A percentile compares a stretch with the other conserved stretches of the same genome.
Conservation (phyloP, 2,113 vertebrate genomes). For the Melanerpes formicivorus region DNA sequence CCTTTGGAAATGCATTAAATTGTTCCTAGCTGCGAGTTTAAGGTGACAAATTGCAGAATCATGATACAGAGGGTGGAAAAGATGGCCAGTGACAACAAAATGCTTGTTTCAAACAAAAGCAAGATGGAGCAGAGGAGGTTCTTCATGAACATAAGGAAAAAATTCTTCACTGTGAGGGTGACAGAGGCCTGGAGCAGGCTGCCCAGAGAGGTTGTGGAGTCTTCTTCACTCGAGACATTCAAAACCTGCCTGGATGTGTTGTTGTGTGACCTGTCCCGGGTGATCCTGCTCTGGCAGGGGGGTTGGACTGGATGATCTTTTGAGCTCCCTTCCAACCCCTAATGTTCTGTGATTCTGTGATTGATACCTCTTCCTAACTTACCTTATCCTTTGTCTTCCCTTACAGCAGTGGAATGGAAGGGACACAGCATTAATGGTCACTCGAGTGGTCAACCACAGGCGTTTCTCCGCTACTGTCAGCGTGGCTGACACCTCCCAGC, state of each 20-base stretch:
- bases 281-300: too few relatives aligned
- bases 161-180: too few relatives aligned
- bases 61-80: neutral
- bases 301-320: too few relatives aligned
- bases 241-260: too few relatives aligned
- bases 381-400: neutral
- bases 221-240: too few relatives aligned
- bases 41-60: neutral
- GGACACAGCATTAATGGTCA: constrained; percentile 94
- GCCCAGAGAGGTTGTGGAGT: too few relatives aligned
- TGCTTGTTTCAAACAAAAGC: neutral
- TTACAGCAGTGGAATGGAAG: constrained; percentile 94
- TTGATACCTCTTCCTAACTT: neutral
- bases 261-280: too few relatives aligned
- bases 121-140: too few relatives aligned
- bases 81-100: neutral
- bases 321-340: too few relatives aligned
- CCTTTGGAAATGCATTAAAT: neutral
- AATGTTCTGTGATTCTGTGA: too few relatives aligned
- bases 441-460: constrained; percentile 93
- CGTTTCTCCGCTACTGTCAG: constrained; percentile 94
- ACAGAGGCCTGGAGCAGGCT: too few relatives aligned
- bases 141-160: too few relatives aligned
- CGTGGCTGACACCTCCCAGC: constrained; percentile 90
- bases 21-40: neutral